Conservation (phyloP, 2,113 vertebrate species). For the Actinemys pallida region DNA sequence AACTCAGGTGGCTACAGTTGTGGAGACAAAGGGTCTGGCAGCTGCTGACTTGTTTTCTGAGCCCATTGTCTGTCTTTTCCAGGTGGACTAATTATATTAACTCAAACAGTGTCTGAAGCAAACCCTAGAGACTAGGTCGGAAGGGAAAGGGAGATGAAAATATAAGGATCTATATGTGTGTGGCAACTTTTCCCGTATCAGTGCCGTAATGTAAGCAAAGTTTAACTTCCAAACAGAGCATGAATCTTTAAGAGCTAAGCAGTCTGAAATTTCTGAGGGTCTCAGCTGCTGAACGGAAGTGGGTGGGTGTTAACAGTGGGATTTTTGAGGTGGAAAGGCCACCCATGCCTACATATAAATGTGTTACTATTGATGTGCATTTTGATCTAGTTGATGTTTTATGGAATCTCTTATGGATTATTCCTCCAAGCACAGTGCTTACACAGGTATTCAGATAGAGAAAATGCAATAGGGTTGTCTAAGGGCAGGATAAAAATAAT, state of each 20-base stretch:
- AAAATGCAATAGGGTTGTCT: background rate
- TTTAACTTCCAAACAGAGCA: background rate
- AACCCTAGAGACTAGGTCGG: background rate
- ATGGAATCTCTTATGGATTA: background rate
- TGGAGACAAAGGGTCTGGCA: background rate
- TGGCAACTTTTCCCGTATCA: background rate
- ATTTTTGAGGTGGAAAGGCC: background rate
- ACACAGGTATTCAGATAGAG: background rate
- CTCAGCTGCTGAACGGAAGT: background rate
- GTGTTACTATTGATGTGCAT: background rate
- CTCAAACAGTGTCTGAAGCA: slow-evolving; percentile 34
- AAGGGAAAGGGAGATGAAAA: background rate
- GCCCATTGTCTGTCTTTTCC: background rate
- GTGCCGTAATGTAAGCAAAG: background rate
- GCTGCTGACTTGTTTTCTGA: slow-evolving; percentile 10
- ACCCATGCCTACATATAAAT: background rate
- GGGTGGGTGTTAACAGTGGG: accelerated
- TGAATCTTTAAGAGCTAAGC: background rate
- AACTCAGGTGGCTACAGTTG: background rate
- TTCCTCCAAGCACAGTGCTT: background rate
- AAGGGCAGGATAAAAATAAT: background rate
- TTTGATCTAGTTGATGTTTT: background rate
- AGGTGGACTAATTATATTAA: slow-evolving; percentile 55
- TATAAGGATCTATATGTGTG: background rate
- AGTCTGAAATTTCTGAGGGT: background rate